A percentile compares a stretch with the other conserved stretches of the same genome.
These are phyloP conservation scores for Andrena dorsata DNA, from an alignment of 2,888 invertebrate species.

Conservation along the genomic window DNA sequence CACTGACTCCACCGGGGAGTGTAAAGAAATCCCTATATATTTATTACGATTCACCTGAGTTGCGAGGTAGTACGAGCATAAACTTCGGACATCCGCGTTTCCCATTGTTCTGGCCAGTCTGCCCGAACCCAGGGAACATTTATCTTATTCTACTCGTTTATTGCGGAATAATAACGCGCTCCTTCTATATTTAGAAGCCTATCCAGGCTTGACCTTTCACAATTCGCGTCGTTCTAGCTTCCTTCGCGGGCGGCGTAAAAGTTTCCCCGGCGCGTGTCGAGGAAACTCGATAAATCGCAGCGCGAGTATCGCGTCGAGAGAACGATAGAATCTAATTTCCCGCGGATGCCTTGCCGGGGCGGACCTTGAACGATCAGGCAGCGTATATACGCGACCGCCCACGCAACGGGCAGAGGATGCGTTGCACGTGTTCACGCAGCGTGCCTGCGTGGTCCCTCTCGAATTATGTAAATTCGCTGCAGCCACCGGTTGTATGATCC, in stretches of 20 bases:
- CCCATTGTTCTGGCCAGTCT: not conserved
- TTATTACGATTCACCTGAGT: not conserved
- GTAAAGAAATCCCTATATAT: too few relatives aligned
- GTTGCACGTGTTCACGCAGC: slow-evolving; percentile 45
- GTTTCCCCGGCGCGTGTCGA: slow-evolving; percentile 20
- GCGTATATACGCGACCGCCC: slow-evolving; percentile 33
- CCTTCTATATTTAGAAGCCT: slow-evolving; percentile 23
- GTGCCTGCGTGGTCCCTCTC: slow-evolving; percentile 49
- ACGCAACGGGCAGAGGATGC: slow-evolving; percentile 12
- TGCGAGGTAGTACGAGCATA: slow-evolving; percentile 2
- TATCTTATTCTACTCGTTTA: not conserved
- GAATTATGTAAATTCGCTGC: slow-evolving; percentile 70
- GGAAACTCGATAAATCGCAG: slow-evolving; percentile 55
- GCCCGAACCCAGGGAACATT: not conserved
- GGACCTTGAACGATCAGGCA: slow-evolving; percentile 50
- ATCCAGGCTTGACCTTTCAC: slow-evolving; percentile 21
- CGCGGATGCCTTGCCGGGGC: slow-evolving; percentile 35
- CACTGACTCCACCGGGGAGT: too few relatives aligned
- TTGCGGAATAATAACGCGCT: slow-evolving; percentile 19
- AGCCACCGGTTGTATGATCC: slow-evolving; percentile 58
- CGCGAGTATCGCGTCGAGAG: slow-evolving; percentile 37
- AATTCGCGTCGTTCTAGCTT: slow-evolving; percentile 8
- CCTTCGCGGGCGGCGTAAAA: slow-evolving; percentile 31
- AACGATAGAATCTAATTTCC: slow-evolving; percentile 62
- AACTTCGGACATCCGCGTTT: slow-evolving; percentile 12